These are phyloP conservation scores for Drosophila tani DNA, from an alignment of 1,140 invertebrate genomes.

Conservation along the genomic window DNA sequence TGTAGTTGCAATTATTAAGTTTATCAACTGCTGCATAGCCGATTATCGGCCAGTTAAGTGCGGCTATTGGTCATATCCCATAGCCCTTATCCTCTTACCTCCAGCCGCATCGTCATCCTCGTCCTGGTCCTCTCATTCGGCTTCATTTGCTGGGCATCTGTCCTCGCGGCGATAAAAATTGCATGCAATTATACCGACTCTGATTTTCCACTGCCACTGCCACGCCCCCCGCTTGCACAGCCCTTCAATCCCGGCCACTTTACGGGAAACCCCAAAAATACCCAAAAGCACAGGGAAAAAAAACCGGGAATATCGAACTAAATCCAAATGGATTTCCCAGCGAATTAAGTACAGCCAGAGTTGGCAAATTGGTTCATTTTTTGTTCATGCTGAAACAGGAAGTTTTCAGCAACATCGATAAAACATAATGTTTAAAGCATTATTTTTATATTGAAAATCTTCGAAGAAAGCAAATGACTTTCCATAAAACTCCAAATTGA, in stretches of 20 bases:
- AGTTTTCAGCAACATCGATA: too few relatives aligned
- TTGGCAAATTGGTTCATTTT: too few relatives aligned
- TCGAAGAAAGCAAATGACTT: too few relatives aligned
- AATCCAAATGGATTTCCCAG: constrained; percentile 40
- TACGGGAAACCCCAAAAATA: constrained; percentile 26
- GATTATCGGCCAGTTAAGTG: constrained; percentile 40
- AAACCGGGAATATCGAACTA: constrained; percentile 39
- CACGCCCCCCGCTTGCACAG: background rate
- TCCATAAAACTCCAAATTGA: too few relatives aligned
- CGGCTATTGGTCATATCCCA: constrained; percentile 18
- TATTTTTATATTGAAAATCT: too few relatives aligned
- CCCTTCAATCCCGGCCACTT: constrained; percentile 10
- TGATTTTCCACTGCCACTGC: constrained; percentile 6
- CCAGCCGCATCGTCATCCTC: background rate
- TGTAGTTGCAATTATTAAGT: constrained; percentile 26
- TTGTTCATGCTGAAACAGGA: too few relatives aligned
- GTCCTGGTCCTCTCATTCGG: constrained; percentile 14
- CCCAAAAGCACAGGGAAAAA: constrained; percentile 15
- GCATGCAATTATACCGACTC: constrained; percentile 66
- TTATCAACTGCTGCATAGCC: constrained; percentile 35
- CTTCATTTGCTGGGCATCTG: constrained; percentile 40
- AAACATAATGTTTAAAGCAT: too few relatives aligned
- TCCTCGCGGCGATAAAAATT: constrained; percentile 63
- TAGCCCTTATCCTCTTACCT: constrained; percentile 18
- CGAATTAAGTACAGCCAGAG: background rate